Evolutionary conservation across 2,888 invertebrate genomes (phyloP).

Genomic region (Crematogaster levior): DNA sequence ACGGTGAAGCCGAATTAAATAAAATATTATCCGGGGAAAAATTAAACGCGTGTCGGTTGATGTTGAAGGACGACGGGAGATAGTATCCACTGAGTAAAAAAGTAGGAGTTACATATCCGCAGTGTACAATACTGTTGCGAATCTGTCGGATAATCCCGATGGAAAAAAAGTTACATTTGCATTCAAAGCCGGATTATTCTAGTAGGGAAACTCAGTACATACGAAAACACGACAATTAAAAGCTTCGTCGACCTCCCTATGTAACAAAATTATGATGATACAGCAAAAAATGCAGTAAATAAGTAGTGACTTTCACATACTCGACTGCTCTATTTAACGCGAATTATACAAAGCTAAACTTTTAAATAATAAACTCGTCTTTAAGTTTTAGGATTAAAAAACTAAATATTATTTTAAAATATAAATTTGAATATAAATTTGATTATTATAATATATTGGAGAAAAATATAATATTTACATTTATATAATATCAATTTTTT

Average conservation of each 20-base stretch:
- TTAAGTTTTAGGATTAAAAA: neutral
- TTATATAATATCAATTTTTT: neutral
- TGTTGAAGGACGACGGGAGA: constrained; percentile 37
- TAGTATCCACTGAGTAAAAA: constrained; percentile 42
- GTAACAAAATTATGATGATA: constrained; percentile 42
- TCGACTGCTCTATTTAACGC: neutral
- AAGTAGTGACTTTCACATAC: constrained; percentile 7
- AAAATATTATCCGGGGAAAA: constrained; percentile 59
- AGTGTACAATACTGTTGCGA: constrained; percentile 41
- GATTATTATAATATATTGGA: neutral
- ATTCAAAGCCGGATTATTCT: constrained; percentile 48
- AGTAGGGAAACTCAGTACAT: constrained; percentile 5
- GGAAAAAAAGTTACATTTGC: constrained; percentile 40
- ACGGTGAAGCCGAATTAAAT: constrained; percentile 50
- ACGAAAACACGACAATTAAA: constrained; percentile 34
- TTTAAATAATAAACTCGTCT: neutral
- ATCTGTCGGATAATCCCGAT: constrained; percentile 47
- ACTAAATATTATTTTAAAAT: neutral
- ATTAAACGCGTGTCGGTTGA: constrained; percentile 56
- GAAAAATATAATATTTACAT: neutral
- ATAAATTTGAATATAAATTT: neutral
- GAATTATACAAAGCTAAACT: neutral
- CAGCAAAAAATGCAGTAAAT: constrained; percentile 8
- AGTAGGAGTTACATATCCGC: constrained; percentile 44
- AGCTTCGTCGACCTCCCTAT: constrained; percentile 27